Conservation (phyloP, 2,888 invertebrate genomes). For the Mesochorus sp. region DNA sequence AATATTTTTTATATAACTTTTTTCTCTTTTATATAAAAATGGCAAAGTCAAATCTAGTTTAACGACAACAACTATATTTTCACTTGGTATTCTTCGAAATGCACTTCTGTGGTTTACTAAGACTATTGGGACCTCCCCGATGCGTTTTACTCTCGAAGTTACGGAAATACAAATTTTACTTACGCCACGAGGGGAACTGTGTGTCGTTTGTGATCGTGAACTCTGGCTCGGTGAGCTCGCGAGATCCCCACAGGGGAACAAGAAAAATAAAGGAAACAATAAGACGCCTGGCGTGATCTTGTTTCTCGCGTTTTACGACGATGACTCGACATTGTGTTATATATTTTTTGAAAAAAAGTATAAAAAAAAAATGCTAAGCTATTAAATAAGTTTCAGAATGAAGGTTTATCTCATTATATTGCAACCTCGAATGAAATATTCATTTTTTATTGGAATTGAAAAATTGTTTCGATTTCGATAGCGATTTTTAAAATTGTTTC, state of each 20-base stretch:
- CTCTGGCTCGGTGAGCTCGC: constrained; percentile 52
- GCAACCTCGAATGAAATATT: too few relatives aligned
- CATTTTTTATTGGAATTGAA: not conserved
- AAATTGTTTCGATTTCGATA: too few relatives aligned
- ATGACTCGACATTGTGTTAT: constrained; percentile 6
- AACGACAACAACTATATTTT: too few relatives aligned
- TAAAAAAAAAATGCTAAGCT: too few relatives aligned
- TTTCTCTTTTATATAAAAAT: too few relatives aligned
- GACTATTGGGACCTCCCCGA: constrained; percentile 14
- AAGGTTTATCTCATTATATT: too few relatives aligned
- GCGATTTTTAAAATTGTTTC: too few relatives aligned
- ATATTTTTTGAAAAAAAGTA: not conserved
- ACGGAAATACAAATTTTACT: constrained; percentile 27
- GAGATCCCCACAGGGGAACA: constrained; percentile 15
- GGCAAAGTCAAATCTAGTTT: not conserved
- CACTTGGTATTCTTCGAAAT: not conserved
- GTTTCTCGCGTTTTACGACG: constrained; percentile 38
- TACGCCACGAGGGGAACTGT: not conserved
- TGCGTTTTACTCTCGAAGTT: constrained; percentile 13
- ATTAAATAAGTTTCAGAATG: too few relatives aligned
- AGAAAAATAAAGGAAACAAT: constrained; percentile 7
- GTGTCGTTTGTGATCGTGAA: constrained; percentile 47
- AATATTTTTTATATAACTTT: too few relatives aligned
- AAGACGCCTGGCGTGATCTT: constrained; percentile 41
- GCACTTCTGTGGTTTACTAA: constrained; percentile 22